Percentiles rank a stretch among this genome's conserved stretches.
phyloP scores from a whole-genome alignment of 2,113 vertebrate species.

The Rhinichthys klamathensis region DNA sequence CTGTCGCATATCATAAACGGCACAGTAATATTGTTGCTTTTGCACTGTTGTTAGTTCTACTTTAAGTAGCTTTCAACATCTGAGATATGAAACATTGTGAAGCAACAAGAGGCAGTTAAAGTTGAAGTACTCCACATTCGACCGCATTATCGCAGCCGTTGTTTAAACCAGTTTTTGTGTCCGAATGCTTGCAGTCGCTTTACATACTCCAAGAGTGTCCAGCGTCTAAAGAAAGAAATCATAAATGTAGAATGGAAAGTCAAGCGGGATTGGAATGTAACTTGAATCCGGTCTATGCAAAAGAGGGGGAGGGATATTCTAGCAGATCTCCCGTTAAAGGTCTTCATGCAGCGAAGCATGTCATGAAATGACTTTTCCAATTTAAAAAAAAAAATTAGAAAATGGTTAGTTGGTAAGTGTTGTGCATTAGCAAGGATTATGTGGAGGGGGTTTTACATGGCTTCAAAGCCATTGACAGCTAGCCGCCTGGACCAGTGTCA shows the following conservation, averaged over 20 bases:
- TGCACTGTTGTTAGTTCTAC: not conserved
- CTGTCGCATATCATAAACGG: too few species aligned
- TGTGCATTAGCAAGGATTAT: slow-evolving; percentile 60
- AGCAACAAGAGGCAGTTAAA: not conserved
- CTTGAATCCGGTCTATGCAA: slow-evolving; percentile 50
- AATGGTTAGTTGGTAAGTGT: slow-evolving; percentile 57
- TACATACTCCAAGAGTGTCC: slow-evolving; percentile 21
- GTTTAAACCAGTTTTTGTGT: not conserved
- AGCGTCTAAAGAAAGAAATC: slow-evolving; percentile 59
- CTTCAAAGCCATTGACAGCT: slow-evolving; percentile 46
- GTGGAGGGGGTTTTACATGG: slow-evolving; percentile 52
- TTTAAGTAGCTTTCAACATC: not conserved
- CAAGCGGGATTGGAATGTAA: slow-evolving; percentile 55
- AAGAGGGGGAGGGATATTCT: not conserved
- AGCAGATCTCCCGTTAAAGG: not conserved
- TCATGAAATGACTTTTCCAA: slow-evolving; percentile 59
- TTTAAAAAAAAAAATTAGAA: slow-evolving; percentile 54
- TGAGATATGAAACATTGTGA: not conserved
- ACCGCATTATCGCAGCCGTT: not conserved
- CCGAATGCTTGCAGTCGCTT: not conserved
- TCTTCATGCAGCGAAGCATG: slow-evolving; percentile 13
- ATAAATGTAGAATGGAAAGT: slow-evolving; percentile 62
- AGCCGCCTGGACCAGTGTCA: slow-evolving; percentile 54
- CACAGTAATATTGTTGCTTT: too few species aligned
- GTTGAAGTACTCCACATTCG: not conserved